Evolutionary conservation across 2,113 vertebrate species (phyloP).

Genomic region (Dipodomys ordii): DNA sequence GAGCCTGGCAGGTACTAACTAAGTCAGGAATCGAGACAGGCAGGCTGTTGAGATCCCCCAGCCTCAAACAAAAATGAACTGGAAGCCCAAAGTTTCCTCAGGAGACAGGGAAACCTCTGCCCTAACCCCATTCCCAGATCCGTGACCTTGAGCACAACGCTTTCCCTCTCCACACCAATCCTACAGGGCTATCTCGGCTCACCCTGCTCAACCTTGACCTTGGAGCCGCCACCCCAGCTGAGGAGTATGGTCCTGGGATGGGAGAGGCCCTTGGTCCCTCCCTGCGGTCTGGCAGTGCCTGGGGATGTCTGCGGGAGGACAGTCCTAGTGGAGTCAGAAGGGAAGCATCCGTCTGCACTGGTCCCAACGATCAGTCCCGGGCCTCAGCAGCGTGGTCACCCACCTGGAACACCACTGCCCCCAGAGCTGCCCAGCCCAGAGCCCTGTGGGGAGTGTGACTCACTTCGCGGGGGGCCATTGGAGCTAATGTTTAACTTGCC

Average conservation of each 20-base stretch:
- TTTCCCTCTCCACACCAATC: neutral
- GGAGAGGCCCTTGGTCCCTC: neutral
- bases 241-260: too few species aligned
- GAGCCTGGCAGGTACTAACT: neutral
- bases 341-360: neutral
- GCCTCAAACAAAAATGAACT: neutral
- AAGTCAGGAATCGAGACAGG: neutral
- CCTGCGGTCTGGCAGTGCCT: rapidly evolving
- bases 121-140: neutral
- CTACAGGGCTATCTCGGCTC: rapidly evolving
- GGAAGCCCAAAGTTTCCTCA: neutral
- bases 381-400: slow-evolving; percentile 49
- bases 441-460: slow-evolving; percentile 61
- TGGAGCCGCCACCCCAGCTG: too few species aligned
- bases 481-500: slow-evolving; percentile 73
- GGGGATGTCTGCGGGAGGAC: neutral
- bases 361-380: neutral
- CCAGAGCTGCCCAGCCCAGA: slow-evolving; percentile 21
- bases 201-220: neutral
- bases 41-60: rapidly evolving
- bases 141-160: neutral
- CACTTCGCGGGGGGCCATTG: slow-evolving; percentile 67
- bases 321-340: neutral
- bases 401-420: slow-evolving; percentile 63
- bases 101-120: neutral